Percentiles rank a stretch among this genome's conserved stretches.
phyloP scores from a whole-genome alignment of 2,888 invertebrate species.

The Drosophila silvestris region DNA sequence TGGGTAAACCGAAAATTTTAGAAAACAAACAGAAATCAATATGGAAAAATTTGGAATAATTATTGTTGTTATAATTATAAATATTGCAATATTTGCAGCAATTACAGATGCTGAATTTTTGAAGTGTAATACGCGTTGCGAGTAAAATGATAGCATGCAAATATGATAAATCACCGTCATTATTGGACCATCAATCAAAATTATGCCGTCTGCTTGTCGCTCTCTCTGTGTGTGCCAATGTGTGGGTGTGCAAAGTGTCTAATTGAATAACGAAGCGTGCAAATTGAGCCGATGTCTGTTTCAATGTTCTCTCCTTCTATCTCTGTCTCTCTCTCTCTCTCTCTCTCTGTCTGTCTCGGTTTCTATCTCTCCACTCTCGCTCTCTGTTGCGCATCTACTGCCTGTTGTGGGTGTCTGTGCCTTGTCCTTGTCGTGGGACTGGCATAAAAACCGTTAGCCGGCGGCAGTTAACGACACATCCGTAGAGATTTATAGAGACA shows the following conservation, averaged over 20 bases:
- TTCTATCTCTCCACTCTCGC: slow-evolving; percentile 6
- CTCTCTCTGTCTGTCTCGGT: not conserved
- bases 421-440: slow-evolving; percentile 45
- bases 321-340: not conserved
- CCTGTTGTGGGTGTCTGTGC: slow-evolving; percentile 19
- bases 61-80: not conserved
- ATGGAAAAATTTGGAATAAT: too few species aligned
- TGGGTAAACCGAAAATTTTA: not conserved
- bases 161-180: slow-evolving; percentile 85
- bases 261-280: slow-evolving; percentile 83
- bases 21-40: not conserved
- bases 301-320: slow-evolving; percentile 5
- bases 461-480: slow-evolving; percentile 77
- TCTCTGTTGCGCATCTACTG: slow-evolving; percentile 19
- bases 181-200: slow-evolving; percentile 85
- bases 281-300: slow-evolving; percentile 67
- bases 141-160: slow-evolving; percentile 72
- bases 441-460: slow-evolving; percentile 53
- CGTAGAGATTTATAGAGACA: slow-evolving; percentile 70
- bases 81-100: slow-evolving; percentile 2
- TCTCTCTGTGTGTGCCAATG: slow-evolving; percentile 14
- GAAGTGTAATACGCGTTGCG: slow-evolving; percentile 38
- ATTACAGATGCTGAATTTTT: slow-evolving; percentile 38
- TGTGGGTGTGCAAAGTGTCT: slow-evolving; percentile 71
- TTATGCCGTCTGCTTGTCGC: slow-evolving; percentile 67